Conservation (phyloP, 2,113 vertebrate species). For the Stictonetta naevosa region DNA sequence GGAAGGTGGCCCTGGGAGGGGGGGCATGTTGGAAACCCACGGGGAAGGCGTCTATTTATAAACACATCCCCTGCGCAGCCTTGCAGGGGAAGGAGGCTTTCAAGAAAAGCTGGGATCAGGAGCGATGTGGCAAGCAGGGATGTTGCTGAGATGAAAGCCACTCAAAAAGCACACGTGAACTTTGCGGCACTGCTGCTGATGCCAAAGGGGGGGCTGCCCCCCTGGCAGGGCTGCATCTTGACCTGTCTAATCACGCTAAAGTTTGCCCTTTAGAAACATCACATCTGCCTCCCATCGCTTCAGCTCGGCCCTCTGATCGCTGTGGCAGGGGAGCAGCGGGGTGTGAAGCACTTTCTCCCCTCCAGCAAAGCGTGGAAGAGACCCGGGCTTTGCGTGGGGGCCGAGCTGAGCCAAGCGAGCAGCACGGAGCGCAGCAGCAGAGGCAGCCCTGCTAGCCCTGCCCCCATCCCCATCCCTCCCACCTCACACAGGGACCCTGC, state of each 20-base stretch:
- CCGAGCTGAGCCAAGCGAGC: neutral
- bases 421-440: fast-evolving
- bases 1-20: neutral
- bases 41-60: neutral
- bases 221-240: neutral
- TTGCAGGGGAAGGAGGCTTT: neutral
- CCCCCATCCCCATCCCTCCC: neutral
- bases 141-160: neutral
- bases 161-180: fast-evolving
- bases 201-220: neutral
- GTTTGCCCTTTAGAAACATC: neutral
- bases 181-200: fast-evolving
- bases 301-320: neutral
- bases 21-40: neutral
- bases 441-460: neutral
- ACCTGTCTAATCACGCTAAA: neutral
- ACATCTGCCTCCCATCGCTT: neutral
- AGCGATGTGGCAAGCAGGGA: neutral
- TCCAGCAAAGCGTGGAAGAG: neutral
- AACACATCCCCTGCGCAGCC: neutral
- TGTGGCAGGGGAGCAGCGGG: neutral
- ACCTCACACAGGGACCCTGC: fast-evolving
- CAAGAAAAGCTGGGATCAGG: neutral
- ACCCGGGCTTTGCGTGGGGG: neutral
- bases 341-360: neutral